Evolutionary conservation across 2,797 vertebrate genomes (phyloP).

Genomic region (Pseudomugil gertrudae): DNA sequence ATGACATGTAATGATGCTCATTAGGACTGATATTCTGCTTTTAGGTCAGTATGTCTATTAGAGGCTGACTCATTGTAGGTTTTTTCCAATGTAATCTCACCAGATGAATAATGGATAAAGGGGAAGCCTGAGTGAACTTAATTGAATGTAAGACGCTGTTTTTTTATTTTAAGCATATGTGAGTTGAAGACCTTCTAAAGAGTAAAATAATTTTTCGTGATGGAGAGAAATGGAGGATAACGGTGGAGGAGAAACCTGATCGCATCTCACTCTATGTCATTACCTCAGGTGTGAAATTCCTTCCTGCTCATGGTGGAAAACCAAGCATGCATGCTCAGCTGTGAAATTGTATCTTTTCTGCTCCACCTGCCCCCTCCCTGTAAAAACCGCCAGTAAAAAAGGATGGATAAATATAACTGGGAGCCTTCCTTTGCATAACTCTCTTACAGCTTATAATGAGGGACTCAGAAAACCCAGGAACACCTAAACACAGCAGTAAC

Average conservation of each 20-base stretch:
- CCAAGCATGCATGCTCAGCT: slow-evolving; percentile 75
- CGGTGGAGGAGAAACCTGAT: slow-evolving; percentile 68
- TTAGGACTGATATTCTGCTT: not conserved
- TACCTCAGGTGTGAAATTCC: slow-evolving; percentile 80
- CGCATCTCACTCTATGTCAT: slow-evolving; percentile 69
- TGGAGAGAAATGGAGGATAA: slow-evolving; percentile 63
- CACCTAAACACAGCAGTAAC: slow-evolving; percentile 7
- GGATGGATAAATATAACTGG: slow-evolving; percentile 40
- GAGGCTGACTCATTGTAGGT: not conserved
- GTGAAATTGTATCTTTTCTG: slow-evolving; percentile 81
- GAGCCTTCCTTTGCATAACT: slow-evolving; percentile 3
- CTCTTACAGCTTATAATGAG: slow-evolving; percentile 26
- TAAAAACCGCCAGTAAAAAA: too few species aligned
- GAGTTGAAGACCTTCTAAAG: slow-evolving; percentile 63
- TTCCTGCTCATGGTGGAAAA: slow-evolving; percentile 56
- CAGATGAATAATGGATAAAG: slow-evolving; percentile 4
- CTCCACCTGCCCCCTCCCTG: slow-evolving; percentile 37
- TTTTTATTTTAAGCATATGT: slow-evolving; percentile 46
- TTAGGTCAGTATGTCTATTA: not conserved
- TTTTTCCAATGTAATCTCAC: not conserved
- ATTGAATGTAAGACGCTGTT: slow-evolving; percentile 47
- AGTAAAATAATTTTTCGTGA: slow-evolving; percentile 50
- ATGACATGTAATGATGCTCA: not conserved
- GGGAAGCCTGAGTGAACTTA: slow-evolving; percentile 19
- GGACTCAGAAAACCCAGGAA: slow-evolving; percentile 25